Evolutionary conservation across 2,113 vertebrate genomes (phyloP).

Genomic region (Tauraco erythrolophus): DNA sequence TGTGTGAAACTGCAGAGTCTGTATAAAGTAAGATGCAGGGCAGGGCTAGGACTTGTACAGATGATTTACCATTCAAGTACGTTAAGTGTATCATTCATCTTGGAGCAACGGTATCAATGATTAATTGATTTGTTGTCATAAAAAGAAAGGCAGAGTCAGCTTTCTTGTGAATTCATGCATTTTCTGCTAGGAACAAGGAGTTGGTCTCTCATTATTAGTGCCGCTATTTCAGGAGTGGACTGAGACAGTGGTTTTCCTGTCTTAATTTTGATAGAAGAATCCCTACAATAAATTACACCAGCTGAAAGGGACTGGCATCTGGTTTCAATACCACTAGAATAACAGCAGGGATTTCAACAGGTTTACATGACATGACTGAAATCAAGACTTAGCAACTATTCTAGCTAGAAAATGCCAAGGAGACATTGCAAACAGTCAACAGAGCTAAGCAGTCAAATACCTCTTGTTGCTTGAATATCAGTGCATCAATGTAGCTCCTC

Average conservation of each 20-base stretch:
- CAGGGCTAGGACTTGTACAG: not conserved
- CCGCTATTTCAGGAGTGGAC: not conserved
- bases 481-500: slow-evolving; percentile 73
- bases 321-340: not conserved
- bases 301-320: not conserved
- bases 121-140: slow-evolving; percentile 14
- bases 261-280: not conserved
- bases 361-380: not conserved
- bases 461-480: slow-evolving; percentile 75
- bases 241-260: not conserved
- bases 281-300: not conserved
- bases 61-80: not conserved
- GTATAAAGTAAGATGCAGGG: not conserved
- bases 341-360: not conserved
- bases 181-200: not conserved
- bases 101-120: not conserved
- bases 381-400: not conserved
- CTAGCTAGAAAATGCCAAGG: not conserved
- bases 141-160: not conserved
- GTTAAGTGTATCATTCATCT: not conserved
- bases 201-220: not conserved
- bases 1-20: not conserved
- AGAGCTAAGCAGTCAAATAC: slow-evolving; percentile 7
- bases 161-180: not conserved
- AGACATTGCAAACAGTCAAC: not conserved